Conservation (phyloP, 1,140 invertebrate genomes). For the Drosophila funebris region DNA sequence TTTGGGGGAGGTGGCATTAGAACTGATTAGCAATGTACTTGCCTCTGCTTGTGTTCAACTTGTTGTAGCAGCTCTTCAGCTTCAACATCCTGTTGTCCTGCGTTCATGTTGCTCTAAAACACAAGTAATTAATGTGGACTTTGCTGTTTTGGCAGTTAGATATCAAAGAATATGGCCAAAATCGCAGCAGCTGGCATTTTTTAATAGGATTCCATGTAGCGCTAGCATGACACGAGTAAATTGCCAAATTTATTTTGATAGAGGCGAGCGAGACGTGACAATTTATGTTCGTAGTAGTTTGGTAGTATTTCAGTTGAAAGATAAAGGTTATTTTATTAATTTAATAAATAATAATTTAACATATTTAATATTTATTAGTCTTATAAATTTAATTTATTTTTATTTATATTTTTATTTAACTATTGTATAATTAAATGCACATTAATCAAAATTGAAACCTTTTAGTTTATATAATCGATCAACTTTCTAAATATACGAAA, state of each 20-base stretch:
- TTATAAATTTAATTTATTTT: no score
- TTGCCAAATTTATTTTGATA: not conserved
- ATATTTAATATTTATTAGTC: no score
- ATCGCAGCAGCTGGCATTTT: slow-evolving; percentile 9
- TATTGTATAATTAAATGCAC: no score
- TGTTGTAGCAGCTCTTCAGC: slow-evolving; percentile 1
- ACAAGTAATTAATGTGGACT: slow-evolving; percentile 69
- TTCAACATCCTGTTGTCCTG: slow-evolving; percentile 4
- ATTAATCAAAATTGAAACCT: no score
- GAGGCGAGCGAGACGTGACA: not conserved
- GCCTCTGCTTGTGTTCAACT: slow-evolving; percentile 1
- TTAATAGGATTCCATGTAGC: no score
- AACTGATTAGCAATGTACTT: slow-evolving; percentile 65
- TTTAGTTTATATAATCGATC: not conserved
- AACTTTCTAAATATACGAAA: not conserved
- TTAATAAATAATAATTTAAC: no score
- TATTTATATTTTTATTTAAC: no score
- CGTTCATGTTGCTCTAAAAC: slow-evolving; percentile 36
- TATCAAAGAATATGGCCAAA: slow-evolving; percentile 49
- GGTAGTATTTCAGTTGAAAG: no score
- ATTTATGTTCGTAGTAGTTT: not conserved
- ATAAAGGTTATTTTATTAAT: no score
- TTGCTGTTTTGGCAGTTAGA: slow-evolving; percentile 38
- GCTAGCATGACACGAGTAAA: not conserved
- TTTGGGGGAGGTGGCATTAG: slow-evolving; percentile 31